Evolutionary conservation across 2,113 vertebrate genomes (phyloP).

Genomic region (Acanthochromis polyacanthus): DNA sequence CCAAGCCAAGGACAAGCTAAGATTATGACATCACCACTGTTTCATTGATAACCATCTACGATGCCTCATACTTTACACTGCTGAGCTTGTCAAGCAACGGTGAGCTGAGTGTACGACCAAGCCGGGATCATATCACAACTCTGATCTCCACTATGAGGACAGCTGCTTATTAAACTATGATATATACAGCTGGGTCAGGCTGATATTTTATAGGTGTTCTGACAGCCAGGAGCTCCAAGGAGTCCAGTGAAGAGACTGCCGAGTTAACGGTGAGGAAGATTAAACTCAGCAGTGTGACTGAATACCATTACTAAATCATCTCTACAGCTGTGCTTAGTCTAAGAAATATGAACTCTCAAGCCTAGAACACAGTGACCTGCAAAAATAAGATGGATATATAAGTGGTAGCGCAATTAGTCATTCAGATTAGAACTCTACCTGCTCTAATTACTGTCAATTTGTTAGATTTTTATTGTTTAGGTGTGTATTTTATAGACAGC

Average conservation of each 20-base stretch:
- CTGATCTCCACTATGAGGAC: slow-evolving; percentile 36
- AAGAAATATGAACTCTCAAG: slow-evolving; percentile 11
- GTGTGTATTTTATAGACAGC: background rate
- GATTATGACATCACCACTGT: background rate
- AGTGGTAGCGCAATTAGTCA: background rate
- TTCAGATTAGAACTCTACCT: background rate
- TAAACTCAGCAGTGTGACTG: slow-evolving; percentile 57
- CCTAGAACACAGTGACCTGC: slow-evolving; percentile 14
- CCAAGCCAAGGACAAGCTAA: background rate
- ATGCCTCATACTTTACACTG: slow-evolving; percentile 19
- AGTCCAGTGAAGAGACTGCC: slow-evolving; percentile 26
- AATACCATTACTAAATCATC: slow-evolving; percentile 63
- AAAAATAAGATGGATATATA: slow-evolving; percentile 37
- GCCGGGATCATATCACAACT: slow-evolving; percentile 29
- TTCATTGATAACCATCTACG: slow-evolving; percentile 1
- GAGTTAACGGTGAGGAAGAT: slow-evolving; percentile 60
- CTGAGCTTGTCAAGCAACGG: slow-evolving; percentile 33
- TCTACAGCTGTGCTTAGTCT: slow-evolving; percentile 33
- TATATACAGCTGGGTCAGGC: slow-evolving; percentile 10
- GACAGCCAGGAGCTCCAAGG: slow-evolving; percentile 38
- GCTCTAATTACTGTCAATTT: slow-evolving; percentile 8
- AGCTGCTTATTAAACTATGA: slow-evolving; percentile 65
- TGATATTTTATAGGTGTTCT: slow-evolving; percentile 49
- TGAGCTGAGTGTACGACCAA: slow-evolving; percentile 12
- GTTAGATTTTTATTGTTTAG: background rate